Percentiles rank a stretch among this genome's conserved stretches.
Evolutionary conservation across 2,888 invertebrate species (phyloP).

Genomic region (Eilema griseolum): DNA sequence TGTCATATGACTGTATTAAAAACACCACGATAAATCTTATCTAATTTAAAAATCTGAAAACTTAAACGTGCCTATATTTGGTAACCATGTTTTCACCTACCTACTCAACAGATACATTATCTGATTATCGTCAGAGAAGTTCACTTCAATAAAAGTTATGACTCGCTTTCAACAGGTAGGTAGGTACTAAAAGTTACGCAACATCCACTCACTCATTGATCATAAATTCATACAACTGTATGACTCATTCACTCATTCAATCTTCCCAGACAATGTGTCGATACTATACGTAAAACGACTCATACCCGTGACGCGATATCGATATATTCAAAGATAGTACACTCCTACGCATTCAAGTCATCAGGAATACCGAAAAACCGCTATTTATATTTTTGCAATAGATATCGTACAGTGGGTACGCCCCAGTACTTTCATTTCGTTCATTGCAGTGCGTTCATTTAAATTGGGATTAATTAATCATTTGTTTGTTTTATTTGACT

Average conservation of each 20-base stretch:
- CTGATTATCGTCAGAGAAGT: neutral
- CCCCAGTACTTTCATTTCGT: conserved; percentile 33
- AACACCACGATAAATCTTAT: neutral
- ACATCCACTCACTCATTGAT: conserved; percentile 34
- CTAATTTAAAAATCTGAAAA: neutral
- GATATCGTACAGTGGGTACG: conserved; percentile 37
- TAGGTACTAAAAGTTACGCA: conserved; percentile 25
- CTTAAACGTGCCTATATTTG: neutral
- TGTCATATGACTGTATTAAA: too few species aligned
- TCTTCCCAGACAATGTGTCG: conserved; percentile 34
- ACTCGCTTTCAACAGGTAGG: conserved; percentile 8
- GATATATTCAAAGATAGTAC: conserved; percentile 27
- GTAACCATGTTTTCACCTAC: neutral
- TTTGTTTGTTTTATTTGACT: conserved; percentile 26
- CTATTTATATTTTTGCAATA: conserved; percentile 52
- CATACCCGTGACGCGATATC: conserved; percentile 51
- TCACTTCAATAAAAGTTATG: neutral
- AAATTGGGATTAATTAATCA: conserved; percentile 53
- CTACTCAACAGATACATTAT: neutral
- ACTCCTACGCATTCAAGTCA: conserved; percentile 38
- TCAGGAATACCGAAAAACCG: conserved; percentile 27
- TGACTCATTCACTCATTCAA: conserved; percentile 36
- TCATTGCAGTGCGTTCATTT: conserved; percentile 39
- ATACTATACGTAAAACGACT: conserved; percentile 40
- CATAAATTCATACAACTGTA: conserved; percentile 31